Conservation (phyloP, 1,140 invertebrate species). For the Conopomorpha cramerella region DNA sequence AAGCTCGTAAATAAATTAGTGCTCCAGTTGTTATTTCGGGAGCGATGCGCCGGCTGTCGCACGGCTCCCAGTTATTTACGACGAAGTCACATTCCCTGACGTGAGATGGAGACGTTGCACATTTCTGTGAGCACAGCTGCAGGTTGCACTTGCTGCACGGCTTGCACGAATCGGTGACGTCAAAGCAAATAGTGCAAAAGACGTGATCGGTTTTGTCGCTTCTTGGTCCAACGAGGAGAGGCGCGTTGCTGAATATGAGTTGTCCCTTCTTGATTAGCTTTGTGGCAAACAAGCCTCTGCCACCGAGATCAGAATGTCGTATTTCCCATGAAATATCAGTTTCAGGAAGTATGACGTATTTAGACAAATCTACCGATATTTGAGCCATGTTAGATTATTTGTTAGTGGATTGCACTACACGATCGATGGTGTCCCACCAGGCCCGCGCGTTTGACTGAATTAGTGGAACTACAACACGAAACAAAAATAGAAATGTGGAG, state of each 20-base stretch:
- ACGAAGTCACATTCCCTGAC: slow-evolving; percentile 63
- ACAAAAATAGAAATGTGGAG: too few species aligned
- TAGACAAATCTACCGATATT: too few species aligned
- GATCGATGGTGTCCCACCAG: too few species aligned
- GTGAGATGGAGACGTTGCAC: slow-evolving; percentile 56
- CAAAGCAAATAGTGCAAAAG: slow-evolving; percentile 62
- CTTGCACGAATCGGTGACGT: slow-evolving; percentile 32
- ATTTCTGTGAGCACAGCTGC: slow-evolving; percentile 61
- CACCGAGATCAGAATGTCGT: slow-evolving; percentile 60
- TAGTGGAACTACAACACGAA: too few species aligned
- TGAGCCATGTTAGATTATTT: too few species aligned
- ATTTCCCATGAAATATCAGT: slow-evolving; percentile 48
- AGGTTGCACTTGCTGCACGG: slow-evolving; percentile 61
- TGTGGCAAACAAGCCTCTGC: slow-evolving; percentile 69
- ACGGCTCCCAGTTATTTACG: slow-evolving; percentile 36
- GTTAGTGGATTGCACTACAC: too few species aligned
- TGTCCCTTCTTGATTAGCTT: slow-evolving; percentile 64
- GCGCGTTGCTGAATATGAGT: slow-evolving; percentile 68
- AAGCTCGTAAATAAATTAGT: slow-evolving; percentile 61
- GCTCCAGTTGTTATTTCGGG: slow-evolving; percentile 38
- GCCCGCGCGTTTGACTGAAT: too few species aligned
- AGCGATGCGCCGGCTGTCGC: slow-evolving; percentile 30
- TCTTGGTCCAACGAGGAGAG: slow-evolving; percentile 66
- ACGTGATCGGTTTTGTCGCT: slow-evolving; percentile 30
- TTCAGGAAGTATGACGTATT: too few species aligned